phyloP scores from a whole-genome alignment of 2,797 vertebrate species.

The Gallinago solitaria region DNA sequence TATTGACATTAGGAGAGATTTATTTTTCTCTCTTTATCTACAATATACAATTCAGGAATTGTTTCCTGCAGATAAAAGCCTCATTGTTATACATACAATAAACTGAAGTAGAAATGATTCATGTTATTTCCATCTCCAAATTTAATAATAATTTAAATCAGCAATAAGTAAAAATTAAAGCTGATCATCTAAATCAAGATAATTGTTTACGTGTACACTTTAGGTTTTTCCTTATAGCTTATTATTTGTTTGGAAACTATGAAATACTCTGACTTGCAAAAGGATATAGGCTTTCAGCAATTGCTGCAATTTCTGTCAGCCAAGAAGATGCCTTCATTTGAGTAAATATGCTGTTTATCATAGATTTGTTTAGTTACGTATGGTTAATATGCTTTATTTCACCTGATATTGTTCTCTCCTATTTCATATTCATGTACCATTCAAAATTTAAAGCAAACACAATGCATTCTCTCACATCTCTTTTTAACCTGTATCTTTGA shows the following conservation, averaged over 20 bases:
- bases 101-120: slow-evolving; percentile 40
- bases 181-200: neutral
- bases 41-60: slow-evolving; percentile 53
- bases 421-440: neutral
- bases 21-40: slow-evolving; percentile 59
- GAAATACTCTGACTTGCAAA: slow-evolving; percentile 19
- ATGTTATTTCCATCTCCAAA: slow-evolving; percentile 7
- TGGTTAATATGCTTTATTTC: neutral
- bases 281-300: neutral
- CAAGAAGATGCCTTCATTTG: neutral
- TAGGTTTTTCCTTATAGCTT: neutral
- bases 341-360: neutral
- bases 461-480: neutral
- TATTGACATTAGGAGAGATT: slow-evolving; percentile 57
- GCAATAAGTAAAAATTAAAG: slow-evolving; percentile 31
- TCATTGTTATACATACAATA: slow-evolving; percentile 46
- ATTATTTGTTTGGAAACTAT: neutral
- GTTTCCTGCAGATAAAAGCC: slow-evolving; percentile 61
- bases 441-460: neutral
- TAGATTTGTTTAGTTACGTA: neutral
- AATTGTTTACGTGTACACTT: neutral
- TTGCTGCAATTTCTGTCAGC: neutral
- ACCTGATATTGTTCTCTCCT: neutral
- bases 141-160: slow-evolving; percentile 27
- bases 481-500: neutral